These are phyloP conservation scores for Puma concolor DNA, from an alignment of 2,113 vertebrate species.

Conservation along the genomic window DNA sequence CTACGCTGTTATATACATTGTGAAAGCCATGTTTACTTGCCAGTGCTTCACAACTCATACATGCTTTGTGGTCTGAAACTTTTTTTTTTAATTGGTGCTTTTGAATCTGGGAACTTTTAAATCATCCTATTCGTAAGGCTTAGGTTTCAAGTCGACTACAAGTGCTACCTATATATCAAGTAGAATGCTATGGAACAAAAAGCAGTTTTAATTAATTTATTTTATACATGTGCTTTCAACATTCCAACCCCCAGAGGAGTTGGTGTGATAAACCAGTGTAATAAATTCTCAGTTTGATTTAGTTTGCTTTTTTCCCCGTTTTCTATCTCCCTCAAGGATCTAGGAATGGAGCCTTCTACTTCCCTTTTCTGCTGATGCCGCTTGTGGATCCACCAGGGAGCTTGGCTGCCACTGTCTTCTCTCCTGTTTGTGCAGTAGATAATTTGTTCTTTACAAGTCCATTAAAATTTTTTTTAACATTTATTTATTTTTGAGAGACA, in stretches of 20 bases:
- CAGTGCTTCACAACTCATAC: background rate
- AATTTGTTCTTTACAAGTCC: background rate
- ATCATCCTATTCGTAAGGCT: background rate
- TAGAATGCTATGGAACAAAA: background rate
- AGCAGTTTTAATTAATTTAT: background rate
- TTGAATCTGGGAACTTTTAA: conserved; percentile 3
- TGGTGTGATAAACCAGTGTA: background rate
- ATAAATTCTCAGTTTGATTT: background rate
- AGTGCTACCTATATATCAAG: background rate
- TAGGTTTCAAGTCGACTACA: background rate
- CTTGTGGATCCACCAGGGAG: background rate
- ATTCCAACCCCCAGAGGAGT: background rate
- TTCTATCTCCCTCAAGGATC: background rate
- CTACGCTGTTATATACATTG: too few relatives aligned
- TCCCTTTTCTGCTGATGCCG: background rate
- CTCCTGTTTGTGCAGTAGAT: background rate
- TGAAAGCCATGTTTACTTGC: background rate
- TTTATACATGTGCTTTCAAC: background rate
- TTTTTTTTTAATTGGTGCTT: background rate
- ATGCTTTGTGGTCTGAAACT: background rate
- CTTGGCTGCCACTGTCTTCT: too few relatives aligned
- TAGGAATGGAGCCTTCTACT: background rate
- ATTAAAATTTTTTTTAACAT: background rate
- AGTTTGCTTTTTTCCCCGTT: background rate
- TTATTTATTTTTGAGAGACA: too few relatives aligned